Percentiles rank a stretch among this genome's conserved stretches.
Conservation (phyloP, 2,113 vertebrate species). For the Poeciliopsis turrubarensis region DNA sequence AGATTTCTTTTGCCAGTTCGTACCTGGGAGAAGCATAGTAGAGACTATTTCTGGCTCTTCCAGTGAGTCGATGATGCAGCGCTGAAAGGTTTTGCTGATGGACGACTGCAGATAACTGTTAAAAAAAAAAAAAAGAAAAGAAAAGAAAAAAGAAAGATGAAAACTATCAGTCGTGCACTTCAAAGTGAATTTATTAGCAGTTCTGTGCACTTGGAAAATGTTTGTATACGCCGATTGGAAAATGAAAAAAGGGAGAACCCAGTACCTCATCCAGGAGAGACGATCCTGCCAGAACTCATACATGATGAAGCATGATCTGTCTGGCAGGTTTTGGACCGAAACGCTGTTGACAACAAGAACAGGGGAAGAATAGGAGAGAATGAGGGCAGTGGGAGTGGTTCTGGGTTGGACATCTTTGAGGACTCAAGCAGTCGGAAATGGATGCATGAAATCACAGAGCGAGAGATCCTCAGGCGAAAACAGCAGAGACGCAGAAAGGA, state of each 20-base stretch:
- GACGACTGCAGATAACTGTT: slow-evolving; percentile 89
- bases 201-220: neutral
- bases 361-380: neutral
- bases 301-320: slow-evolving; percentile 88
- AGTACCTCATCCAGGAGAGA: slow-evolving; percentile 90
- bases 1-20: neutral
- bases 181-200: slow-evolving; percentile 15
- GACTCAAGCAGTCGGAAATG: slow-evolving; percentile 19
- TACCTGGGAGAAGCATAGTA: slow-evolving; percentile 79
- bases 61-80: slow-evolving; percentile 71
- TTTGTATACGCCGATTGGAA: neutral
- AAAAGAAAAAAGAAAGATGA: neutral
- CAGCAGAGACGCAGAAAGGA: slow-evolving; percentile 39
- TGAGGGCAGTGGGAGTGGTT: slow-evolving; percentile 8
- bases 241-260: slow-evolving; percentile 16
- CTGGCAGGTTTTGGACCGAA: slow-evolving; percentile 87
- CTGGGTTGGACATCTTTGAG: slow-evolving; percentile 3
- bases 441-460: slow-evolving; percentile 27
- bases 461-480: slow-evolving; percentile 8
- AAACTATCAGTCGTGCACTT: slow-evolving; percentile 19
- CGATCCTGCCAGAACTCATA: slow-evolving; percentile 94
- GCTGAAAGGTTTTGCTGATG: slow-evolving; percentile 77
- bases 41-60: slow-evolving; percentile 75
- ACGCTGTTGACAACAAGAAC: slow-evolving; percentile 72
- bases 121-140: slow-evolving; percentile 5